These are phyloP conservation scores for Deilephila elpenor DNA, from an alignment of 2,888 invertebrate genomes.

Conservation along the genomic window DNA sequence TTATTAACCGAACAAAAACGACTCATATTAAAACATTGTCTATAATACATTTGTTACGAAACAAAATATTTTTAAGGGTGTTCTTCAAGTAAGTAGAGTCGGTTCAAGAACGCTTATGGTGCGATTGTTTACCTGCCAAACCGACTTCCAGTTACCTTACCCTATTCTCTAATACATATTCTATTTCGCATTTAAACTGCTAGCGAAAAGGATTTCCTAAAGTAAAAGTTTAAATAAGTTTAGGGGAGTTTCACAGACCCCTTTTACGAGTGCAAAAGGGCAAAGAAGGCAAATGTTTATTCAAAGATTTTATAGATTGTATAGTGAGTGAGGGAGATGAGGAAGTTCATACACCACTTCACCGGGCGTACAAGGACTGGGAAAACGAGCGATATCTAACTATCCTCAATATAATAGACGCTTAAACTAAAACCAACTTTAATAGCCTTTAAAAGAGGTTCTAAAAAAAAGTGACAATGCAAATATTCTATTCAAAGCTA, in stretches of 20 bases:
- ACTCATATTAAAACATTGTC: too few species aligned
- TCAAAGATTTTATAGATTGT: slow-evolving; percentile 81
- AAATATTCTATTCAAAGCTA: too few species aligned
- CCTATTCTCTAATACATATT: slow-evolving; percentile 76
- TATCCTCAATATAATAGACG: not conserved
- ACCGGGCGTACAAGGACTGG: not conserved
- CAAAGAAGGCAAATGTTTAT: slow-evolving; percentile 82
- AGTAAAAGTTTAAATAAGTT: slow-evolving; percentile 84
- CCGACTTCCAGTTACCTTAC: slow-evolving; percentile 60
- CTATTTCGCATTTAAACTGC: slow-evolving; percentile 79
- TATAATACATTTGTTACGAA: not conserved
- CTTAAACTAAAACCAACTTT: too few species aligned
- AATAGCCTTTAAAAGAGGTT: too few species aligned
- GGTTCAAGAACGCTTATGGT: slow-evolving; percentile 47
- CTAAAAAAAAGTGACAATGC: too few species aligned
- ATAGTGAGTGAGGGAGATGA: slow-evolving; percentile 63
- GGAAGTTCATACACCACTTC: slow-evolving; percentile 46
- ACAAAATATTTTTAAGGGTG: slow-evolving; percentile 9
- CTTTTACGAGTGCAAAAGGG: slow-evolving; percentile 82
- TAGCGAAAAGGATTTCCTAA: slow-evolving; percentile 81
- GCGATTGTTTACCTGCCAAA: slow-evolving; percentile 60
- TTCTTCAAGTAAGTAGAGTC: slow-evolving; percentile 17
- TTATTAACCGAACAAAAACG: too few species aligned
- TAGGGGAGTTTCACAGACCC: slow-evolving; percentile 79
- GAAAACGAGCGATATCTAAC: not conserved